A percentile compares a stretch with the other conserved stretches of the same genome.
phyloP scores from a whole-genome alignment of 2,797 vertebrate species.

The Anableps anableps region DNA sequence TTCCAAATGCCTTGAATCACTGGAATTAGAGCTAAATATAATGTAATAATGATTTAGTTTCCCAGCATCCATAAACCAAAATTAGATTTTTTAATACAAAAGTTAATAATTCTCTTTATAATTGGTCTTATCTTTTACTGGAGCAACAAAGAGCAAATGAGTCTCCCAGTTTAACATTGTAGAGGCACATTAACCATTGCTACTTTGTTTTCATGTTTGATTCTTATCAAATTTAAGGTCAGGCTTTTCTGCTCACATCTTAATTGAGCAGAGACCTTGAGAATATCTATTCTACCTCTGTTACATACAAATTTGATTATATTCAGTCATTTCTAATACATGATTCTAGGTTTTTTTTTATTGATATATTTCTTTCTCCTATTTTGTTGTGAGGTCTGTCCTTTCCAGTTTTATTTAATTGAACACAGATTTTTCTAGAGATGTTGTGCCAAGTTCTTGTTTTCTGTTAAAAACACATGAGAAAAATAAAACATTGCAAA shows the following conservation, averaged over 20 bases:
- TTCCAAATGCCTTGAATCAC: constrained; percentile 27
- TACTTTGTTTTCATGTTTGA: constrained; percentile 27
- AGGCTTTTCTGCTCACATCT: constrained; percentile 23
- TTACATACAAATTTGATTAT: background rate
- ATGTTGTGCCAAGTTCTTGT: background rate
- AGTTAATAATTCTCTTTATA: background rate
- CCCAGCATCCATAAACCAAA: constrained; percentile 3
- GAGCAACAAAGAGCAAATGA: no score
- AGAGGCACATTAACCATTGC: constrained; percentile 5
- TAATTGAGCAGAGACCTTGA: constrained; percentile 37
- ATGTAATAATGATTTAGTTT: constrained; percentile 25
- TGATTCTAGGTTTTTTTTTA: background rate
- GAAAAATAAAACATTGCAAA: background rate
- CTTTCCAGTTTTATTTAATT: background rate
- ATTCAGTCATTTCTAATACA: background rate
- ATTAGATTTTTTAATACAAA: background rate
- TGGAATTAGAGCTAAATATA: constrained; percentile 29
- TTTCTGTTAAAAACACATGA: background rate
- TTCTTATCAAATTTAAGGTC: background rate
- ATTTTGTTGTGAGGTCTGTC: background rate
- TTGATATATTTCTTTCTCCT: background rate
- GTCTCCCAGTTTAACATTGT: constrained; percentile 5
- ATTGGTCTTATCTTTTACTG: no score
- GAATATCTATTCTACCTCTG: background rate
- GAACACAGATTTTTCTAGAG: background rate